Evolutionary conservation across 2,113 vertebrate species (phyloP).

Genomic region (Carassius auratus): DNA sequence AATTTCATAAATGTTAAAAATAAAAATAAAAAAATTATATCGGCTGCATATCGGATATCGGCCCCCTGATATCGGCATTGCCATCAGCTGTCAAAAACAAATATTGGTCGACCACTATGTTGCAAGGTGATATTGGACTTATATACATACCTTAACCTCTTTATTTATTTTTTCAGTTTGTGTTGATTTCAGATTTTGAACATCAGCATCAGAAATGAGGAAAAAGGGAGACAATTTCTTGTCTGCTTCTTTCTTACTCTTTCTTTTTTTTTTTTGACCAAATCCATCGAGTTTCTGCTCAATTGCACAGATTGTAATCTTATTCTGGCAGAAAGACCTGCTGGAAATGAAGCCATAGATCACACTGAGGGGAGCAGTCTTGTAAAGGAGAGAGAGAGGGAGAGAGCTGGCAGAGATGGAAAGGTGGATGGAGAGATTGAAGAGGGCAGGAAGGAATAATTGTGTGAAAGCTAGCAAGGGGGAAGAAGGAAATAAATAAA

Average conservation of each 20-base stretch:
- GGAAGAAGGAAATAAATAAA: conserved; percentile 58
- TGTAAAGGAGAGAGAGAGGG: conserved; percentile 39
- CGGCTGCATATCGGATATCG: too few species aligned
- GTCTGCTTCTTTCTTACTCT: conserved; percentile 21
- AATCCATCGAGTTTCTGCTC: conserved; percentile 70
- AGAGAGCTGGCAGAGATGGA: conserved; percentile 37
- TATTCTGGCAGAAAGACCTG: conserved; percentile 64
- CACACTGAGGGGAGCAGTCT: conserved; percentile 64
- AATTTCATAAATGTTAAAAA: too few species aligned
- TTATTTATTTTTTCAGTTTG: neutral
- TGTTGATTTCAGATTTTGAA: neutral
- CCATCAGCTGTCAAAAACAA: too few species aligned
- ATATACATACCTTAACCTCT: neutral
- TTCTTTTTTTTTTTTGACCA: conserved; percentile 25
- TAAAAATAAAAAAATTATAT: too few species aligned
- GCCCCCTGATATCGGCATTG: too few species aligned
- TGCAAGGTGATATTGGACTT: neutral
- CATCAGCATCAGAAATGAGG: conserved; percentile 27
- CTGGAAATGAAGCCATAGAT: conserved; percentile 79
- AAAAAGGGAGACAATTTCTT: conserved; percentile 43
- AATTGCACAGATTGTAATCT: conserved; percentile 75
- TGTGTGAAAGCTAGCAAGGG: neutral
- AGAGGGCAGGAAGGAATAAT: conserved; percentile 35
- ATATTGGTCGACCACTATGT: too few species aligned
- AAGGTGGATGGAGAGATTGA: conserved; percentile 47